These are phyloP conservation scores for Phylloscopus whistleri DNA, from an alignment of 2,113 vertebrate species.

Conservation along the genomic window DNA sequence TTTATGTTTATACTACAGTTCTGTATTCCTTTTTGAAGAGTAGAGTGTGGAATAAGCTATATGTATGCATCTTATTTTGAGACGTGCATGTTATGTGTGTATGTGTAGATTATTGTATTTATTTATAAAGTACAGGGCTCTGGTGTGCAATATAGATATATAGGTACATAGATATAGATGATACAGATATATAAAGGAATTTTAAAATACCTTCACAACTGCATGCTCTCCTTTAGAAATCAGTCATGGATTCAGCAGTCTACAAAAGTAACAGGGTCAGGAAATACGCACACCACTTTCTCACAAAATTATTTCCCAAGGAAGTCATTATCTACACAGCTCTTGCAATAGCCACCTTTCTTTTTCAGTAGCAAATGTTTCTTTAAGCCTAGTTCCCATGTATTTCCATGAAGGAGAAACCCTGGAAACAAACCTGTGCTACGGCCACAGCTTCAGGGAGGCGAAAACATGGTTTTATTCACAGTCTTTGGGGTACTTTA, in stretches of 20 bases:
- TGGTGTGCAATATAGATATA: not conserved
- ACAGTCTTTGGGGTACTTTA: not conserved
- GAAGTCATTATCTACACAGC: not conserved
- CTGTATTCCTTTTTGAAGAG: not conserved
- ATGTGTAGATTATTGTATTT: not conserved
- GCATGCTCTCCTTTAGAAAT: slow-evolving; percentile 20
- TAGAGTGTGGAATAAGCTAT: not conserved
- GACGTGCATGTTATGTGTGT: not conserved
- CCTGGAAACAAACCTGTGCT: not conserved
- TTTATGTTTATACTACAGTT: slow-evolving; percentile 38
- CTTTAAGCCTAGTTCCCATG: not conserved
- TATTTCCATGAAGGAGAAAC: not conserved
- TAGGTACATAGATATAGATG: not conserved
- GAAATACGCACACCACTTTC: slow-evolving; percentile 1
- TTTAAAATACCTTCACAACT: not conserved
- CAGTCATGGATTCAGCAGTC: not conserved
- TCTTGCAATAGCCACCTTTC: not conserved
- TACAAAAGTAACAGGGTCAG: not conserved
- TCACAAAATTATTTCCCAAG: not conserved
- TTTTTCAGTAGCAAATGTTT: not conserved
- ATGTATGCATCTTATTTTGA: not conserved
- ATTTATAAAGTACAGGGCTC: not conserved
- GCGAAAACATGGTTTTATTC: not conserved
- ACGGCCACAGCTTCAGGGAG: not conserved
- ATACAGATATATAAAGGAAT: not conserved